Conservation (phyloP, 2,888 invertebrate species). For the Lottia gigantea region DNA sequence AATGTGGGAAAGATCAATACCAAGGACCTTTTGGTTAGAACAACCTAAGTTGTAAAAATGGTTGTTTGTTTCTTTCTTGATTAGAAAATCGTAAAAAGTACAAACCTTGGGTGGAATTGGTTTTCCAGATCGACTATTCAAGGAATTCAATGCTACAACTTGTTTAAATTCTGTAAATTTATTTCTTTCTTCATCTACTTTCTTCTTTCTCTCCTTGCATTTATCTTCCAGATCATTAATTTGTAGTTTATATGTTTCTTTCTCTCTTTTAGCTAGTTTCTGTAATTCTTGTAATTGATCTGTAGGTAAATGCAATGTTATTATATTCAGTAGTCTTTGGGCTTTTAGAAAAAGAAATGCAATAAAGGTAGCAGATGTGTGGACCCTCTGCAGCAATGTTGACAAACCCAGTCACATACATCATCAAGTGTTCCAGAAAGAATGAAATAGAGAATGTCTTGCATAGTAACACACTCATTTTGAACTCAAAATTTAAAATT, state of each 20-base stretch:
- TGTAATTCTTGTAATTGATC: slow-evolving; percentile 65
- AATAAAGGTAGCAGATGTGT: background rate
- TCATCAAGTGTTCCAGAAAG: no score
- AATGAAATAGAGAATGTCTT: no score
- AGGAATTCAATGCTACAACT: slow-evolving; percentile 61
- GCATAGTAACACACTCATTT: no score
- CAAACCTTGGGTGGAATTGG: slow-evolving; percentile 60
- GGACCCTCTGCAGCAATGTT: background rate
- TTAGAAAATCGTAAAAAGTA: no score
- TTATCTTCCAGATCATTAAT: slow-evolving; percentile 60
- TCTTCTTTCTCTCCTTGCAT: slow-evolving; percentile 61
- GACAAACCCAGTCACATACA: no score
- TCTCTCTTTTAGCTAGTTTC: slow-evolving; percentile 52
- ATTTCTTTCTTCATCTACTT: slow-evolving; percentile 61
- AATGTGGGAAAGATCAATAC: no score
- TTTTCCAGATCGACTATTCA: slow-evolving; percentile 65
- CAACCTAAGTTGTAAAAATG: no score
- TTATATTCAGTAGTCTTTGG: background rate
- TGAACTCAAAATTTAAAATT: no score
- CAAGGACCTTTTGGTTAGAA: no score
- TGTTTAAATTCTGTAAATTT: slow-evolving; percentile 65
- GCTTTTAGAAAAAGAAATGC: background rate
- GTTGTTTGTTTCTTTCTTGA: no score
- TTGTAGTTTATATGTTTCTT: slow-evolving; percentile 53
- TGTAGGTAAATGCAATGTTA: slow-evolving; percentile 26